These are phyloP conservation scores for Drosophila miranda DNA, from an alignment of 1,140 invertebrate genomes.

Conservation along the genomic window DNA sequence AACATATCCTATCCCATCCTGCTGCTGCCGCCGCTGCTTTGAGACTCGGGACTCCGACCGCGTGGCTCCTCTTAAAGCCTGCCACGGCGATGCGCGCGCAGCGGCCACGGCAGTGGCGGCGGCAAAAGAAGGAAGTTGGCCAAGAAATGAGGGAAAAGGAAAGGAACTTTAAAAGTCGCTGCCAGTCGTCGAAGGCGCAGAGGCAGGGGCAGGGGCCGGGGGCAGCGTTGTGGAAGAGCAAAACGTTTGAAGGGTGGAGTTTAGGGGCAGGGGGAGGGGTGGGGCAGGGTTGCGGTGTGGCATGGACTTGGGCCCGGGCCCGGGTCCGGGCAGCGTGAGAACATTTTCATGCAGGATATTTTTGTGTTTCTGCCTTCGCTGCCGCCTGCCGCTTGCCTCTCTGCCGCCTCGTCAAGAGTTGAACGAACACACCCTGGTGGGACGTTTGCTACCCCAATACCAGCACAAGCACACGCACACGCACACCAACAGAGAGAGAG, in stretches of 20 bases:
- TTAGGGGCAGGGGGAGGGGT: neutral
- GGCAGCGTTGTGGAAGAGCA: neutral
- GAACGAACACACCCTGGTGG: constrained; percentile 79
- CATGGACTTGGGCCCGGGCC: constrained; percentile 16
- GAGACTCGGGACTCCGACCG: constrained; percentile 14
- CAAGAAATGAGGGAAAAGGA: constrained; percentile 53
- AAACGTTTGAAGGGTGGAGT: neutral
- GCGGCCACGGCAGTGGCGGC: constrained; percentile 33
- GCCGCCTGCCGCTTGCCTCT: neutral
- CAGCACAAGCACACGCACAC: constrained; percentile 27
- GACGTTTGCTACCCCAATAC: constrained; percentile 74
- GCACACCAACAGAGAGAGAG: constrained; percentile 15
- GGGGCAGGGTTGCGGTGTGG: constrained; percentile 3
- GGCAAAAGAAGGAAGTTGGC: constrained; percentile 69
- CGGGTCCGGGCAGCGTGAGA: constrained; percentile 67
- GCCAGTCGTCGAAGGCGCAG: constrained; percentile 33
- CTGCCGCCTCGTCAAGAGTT: constrained; percentile 68
- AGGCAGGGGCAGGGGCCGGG: constrained; percentile 24
- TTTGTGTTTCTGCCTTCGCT: constrained; percentile 22
- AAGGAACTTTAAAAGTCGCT: constrained; percentile 39
- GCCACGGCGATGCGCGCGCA: constrained; percentile 66
- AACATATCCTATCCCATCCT: constrained; percentile 10
- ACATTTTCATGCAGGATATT: constrained; percentile 80
- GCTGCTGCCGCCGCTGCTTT: too few relatives aligned
- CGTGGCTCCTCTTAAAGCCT: constrained; percentile 58